Percentiles rank a stretch among this genome's conserved stretches.
Evolutionary conservation across 2,888 invertebrate species (phyloP).

Genomic region (Dasypogon diadema): DNA sequence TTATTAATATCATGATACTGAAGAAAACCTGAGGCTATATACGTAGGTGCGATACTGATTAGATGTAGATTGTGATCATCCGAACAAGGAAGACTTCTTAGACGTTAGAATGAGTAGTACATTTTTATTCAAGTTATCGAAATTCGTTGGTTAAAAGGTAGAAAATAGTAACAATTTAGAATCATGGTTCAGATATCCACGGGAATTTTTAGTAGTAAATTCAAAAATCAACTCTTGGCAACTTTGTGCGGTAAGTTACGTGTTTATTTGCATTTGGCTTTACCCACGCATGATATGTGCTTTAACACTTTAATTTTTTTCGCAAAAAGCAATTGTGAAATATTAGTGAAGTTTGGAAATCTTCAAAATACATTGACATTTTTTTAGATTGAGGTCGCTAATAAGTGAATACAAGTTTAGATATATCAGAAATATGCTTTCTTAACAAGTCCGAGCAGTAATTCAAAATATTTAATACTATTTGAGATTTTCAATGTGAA

Average conservation of each 20-base stretch:
- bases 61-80: background rate
- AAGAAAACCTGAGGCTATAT: slow-evolving; percentile 2
- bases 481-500: no score
- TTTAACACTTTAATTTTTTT: background rate
- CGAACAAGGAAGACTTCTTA: background rate
- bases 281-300: no score
- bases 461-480: no score
- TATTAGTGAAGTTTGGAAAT: background rate
- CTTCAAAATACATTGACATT: no score
- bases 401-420: no score
- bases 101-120: background rate
- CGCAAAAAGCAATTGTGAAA: background rate
- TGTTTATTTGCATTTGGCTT: no score
- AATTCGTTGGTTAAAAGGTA: background rate
- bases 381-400: no score
- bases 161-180: background rate
- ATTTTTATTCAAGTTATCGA: background rate
- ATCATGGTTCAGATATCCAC: slow-evolving; percentile 10
- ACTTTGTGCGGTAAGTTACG: slow-evolving; percentile 26
- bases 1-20: background rate
- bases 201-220: slow-evolving; percentile 1
- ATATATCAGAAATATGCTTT: no score
- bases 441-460: no score
- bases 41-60: background rate
- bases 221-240: slow-evolving; percentile 31